A percentile compares a stretch with the other conserved stretches of the same genome.
Evolutionary conservation across 2,888 invertebrate species (phyloP).

Genomic region (Trachelus iudaicus): DNA sequence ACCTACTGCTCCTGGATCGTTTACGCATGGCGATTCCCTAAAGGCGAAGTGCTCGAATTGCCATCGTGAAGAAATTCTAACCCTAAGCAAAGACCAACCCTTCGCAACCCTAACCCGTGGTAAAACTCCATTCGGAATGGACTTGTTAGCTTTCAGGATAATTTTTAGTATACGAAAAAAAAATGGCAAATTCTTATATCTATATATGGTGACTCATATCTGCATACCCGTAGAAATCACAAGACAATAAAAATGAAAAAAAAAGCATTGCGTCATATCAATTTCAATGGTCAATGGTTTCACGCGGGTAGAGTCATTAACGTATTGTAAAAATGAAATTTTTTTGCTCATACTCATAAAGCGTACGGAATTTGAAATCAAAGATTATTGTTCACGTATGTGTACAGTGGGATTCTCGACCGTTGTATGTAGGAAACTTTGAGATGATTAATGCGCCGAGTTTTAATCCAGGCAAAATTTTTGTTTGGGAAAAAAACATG

Average conservation of each 20-base stretch:
- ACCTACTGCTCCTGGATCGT: background rate
- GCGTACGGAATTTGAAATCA: background rate
- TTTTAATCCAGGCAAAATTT: background rate
- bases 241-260: too few relatives aligned
- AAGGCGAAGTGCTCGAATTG: background rate
- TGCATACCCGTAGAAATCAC: too few relatives aligned
- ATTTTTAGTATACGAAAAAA: background rate
- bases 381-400: background rate
- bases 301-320: background rate
- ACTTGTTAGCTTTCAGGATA: background rate
- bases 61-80: background rate
- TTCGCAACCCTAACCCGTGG: background rate
- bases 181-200: too few relatives aligned
- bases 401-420: background rate
- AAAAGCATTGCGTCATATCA: background rate
- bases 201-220: too few relatives aligned
- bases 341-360: background rate
- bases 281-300: background rate
- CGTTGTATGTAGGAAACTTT: background rate
- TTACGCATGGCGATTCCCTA: background rate
- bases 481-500: background rate
- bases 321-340: background rate
- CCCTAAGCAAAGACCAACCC: background rate
- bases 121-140: background rate
- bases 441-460: background rate